phyloP scores from a whole-genome alignment of 23 tunicate species.

The Aplidium turbinatum region DNA sequence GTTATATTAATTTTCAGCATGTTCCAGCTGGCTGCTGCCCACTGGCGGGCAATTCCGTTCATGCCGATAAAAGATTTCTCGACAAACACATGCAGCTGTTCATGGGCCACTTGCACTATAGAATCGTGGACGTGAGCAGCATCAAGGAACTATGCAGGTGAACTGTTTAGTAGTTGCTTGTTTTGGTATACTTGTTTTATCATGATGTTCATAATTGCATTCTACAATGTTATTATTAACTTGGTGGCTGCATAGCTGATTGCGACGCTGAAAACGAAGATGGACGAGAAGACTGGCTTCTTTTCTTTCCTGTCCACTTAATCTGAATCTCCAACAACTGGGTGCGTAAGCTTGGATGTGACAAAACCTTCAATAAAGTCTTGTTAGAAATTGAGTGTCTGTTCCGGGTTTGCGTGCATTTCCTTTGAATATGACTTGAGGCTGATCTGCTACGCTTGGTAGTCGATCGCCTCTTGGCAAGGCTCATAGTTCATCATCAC shows the following conservation, averaged over 20 bases:
- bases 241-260: not conserved
- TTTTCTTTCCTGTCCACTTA: not conserved
- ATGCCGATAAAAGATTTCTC: conserved; percentile 78
- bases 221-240: not conserved
- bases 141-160: conserved; percentile 86
- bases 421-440: too few relatives aligned
- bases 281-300: too few relatives aligned
- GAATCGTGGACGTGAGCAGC: conserved; percentile 88
- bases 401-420: too few relatives aligned
- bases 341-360: not conserved
- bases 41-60: conserved; percentile 91
- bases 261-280: too few relatives aligned
- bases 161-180: not conserved
- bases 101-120: conserved; percentile 66
- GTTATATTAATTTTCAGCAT: conserved; percentile 34
- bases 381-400: too few relatives aligned
- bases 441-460: too few relatives aligned
- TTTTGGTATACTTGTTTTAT: not conserved
- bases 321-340: not conserved
- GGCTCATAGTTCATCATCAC: too few relatives aligned
- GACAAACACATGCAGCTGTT: conserved; percentile 84
- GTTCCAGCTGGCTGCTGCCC: conserved; percentile 47
- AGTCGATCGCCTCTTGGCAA: too few relatives aligned
- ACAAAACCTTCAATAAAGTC: too few relatives aligned
- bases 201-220: not conserved